These are phyloP conservation scores for Rhinolophus sinicus DNA, from an alignment of 2,113 vertebrate species.

Conservation along the genomic window DNA sequence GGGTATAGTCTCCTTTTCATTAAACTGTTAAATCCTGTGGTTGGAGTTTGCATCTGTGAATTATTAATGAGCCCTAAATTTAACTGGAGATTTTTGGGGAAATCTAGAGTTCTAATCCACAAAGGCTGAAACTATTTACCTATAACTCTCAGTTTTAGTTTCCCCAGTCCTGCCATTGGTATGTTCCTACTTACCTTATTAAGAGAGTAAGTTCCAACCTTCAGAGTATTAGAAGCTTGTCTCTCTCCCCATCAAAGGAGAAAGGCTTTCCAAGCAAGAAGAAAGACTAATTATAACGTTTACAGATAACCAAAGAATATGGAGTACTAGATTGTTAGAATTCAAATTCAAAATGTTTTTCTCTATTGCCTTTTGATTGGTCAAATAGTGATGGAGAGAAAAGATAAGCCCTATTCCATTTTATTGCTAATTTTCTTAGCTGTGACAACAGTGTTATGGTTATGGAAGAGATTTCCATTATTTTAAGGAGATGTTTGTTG, in stretches of 20 bases:
- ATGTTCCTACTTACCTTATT: background rate
- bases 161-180: background rate
- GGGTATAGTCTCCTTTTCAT: background rate
- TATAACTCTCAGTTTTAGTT: background rate
- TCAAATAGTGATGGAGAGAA: background rate
- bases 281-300: background rate
- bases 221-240: background rate
- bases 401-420: background rate
- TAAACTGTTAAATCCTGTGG: background rate
- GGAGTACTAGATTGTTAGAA: background rate
- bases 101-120: slow-evolving; percentile 4
- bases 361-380: background rate
- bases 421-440: background rate
- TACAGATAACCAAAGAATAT: background rate
- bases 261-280: background rate
- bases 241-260: background rate
- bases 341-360: background rate
- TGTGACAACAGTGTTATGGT: background rate
- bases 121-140: background rate
- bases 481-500: background rate
- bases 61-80: slow-evolving; percentile 50
- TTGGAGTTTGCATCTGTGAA: slow-evolving; percentile 4
- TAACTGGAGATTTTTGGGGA: background rate
- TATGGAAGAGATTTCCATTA: background rate
- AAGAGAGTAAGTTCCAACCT: background rate